phyloP scores from a whole-genome alignment of 2,888 invertebrate genomes.

The Polydrusus pterygomalis region DNA sequence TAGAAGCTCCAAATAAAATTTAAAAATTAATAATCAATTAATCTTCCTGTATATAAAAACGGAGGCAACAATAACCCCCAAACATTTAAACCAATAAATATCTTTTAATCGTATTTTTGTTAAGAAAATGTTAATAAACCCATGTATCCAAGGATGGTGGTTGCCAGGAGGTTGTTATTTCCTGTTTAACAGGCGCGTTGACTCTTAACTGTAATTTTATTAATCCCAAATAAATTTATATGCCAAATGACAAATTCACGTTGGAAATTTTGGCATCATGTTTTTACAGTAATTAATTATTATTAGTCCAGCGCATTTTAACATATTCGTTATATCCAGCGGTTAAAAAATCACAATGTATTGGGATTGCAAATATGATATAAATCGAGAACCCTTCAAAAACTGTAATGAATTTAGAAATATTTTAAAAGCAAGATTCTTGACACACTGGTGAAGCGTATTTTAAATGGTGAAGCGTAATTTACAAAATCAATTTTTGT shows the following conservation, averaged over 20 bases:
- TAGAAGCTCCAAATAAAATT: too few relatives aligned
- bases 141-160: neutral
- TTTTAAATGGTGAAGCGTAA: too few relatives aligned
- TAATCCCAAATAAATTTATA: neutral
- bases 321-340: too few relatives aligned
- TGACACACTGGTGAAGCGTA: too few relatives aligned
- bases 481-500: too few relatives aligned
- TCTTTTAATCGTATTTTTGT: neutral
- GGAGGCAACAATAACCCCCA: neutral
- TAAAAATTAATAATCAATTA: too few relatives aligned
- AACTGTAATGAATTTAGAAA: too few relatives aligned
- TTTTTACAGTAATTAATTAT: neutral
- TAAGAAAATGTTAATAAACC: slow-evolving; percentile 24
- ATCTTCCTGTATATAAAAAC: too few relatives aligned
- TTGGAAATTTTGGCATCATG: neutral
- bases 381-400: too few relatives aligned
- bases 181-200: neutral
- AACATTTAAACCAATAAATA: neutral
- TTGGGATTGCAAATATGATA: too few relatives aligned
- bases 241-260: neutral
- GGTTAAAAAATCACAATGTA: too few relatives aligned
- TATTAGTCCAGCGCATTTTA: neutral
- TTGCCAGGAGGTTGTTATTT: slow-evolving; percentile 2
- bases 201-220: neutral
- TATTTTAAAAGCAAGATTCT: too few relatives aligned